Percentiles rank a stretch among this genome's conserved stretches.
These are phyloP conservation scores for Rhagophthalmus giganteus DNA, from an alignment of 2,888 invertebrate genomes.

Conservation along the genomic window DNA sequence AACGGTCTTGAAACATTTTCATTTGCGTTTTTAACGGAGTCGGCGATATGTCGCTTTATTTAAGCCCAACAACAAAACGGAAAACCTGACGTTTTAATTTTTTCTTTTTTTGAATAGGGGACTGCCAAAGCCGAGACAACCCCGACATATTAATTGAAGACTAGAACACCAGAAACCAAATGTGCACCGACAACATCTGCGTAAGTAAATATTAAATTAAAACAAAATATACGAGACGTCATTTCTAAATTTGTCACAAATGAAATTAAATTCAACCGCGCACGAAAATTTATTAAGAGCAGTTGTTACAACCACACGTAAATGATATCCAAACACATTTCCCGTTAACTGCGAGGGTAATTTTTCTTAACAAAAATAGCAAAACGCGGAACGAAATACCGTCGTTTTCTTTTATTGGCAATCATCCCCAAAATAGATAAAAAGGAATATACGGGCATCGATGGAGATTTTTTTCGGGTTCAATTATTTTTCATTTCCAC, in stretches of 20 bases:
- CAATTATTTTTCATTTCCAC: constrained; percentile 31
- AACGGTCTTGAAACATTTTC: background rate
- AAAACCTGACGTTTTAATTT: too few species aligned
- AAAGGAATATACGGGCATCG: constrained; percentile 6
- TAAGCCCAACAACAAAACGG: too few species aligned
- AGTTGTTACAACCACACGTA: constrained; percentile 13
- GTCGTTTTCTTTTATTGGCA: background rate
- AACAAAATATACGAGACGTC: constrained; percentile 14
- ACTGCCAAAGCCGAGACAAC: too few species aligned
- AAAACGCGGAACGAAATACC: constrained; percentile 1
- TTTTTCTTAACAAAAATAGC: constrained; percentile 2
- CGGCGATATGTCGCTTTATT: constrained; percentile 8
- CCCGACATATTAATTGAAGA: constrained; percentile 17
- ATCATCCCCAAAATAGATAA: constrained; percentile 10
- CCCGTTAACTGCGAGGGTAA: too few species aligned
- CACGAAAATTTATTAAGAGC: constrained; percentile 24
- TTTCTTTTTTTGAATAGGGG: too few species aligned
- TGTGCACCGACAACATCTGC: constrained; percentile 35
- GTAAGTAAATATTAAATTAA: constrained; percentile 33
- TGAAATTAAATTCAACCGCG: constrained; percentile 19
- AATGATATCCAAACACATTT: constrained; percentile 17
- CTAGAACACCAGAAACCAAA: constrained; percentile 25
- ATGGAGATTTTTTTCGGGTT: constrained; percentile 15
- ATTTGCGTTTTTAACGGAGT: too few species aligned
- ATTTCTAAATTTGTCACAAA: constrained; percentile 23